Conservation (phyloP, 2,797 vertebrate genomes). For the Diplodus puntazzo region DNA sequence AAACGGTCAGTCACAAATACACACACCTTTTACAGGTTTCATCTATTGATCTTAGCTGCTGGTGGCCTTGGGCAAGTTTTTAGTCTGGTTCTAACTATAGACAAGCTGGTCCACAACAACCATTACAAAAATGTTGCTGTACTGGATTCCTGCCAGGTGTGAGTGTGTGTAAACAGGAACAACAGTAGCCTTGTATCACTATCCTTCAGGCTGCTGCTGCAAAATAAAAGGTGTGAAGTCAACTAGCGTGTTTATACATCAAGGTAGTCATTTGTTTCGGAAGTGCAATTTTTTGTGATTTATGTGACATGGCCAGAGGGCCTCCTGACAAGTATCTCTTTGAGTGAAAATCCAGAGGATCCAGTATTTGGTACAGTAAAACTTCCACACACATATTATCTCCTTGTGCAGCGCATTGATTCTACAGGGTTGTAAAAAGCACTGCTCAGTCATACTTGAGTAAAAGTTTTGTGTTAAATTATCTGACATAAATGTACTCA, state of each 20-base stretch:
- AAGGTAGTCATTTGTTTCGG: not conserved
- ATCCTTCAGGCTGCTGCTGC: not conserved
- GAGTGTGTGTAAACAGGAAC: not conserved
- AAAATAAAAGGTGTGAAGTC: not conserved
- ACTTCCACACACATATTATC: constrained; percentile 1
- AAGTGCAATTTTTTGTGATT: not conserved
- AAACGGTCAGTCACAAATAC: not conserved
- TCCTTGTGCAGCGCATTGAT: not conserved
- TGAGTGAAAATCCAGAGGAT: not conserved
- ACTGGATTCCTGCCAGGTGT: constrained; percentile 39
- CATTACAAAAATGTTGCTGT: constrained; percentile 44
- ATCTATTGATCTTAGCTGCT: constrained; percentile 21
- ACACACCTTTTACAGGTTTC: constrained; percentile 2
- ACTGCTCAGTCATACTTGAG: no score
- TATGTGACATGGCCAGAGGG: not conserved
- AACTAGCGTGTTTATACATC: not conserved
- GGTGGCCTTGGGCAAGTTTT: constrained; percentile 10
- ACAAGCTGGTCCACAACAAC: constrained; percentile 8
- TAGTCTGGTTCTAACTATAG: constrained; percentile 14
- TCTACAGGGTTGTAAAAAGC: no score
- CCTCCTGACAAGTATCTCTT: not conserved
- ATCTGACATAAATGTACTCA: no score
- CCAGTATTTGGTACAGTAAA: not conserved
- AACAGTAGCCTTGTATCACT: not conserved
- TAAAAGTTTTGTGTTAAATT: no score